Base-by-base conservation (phyloP, 92 coral and sea anemone species). In the Actinernus sp. region DNA sequence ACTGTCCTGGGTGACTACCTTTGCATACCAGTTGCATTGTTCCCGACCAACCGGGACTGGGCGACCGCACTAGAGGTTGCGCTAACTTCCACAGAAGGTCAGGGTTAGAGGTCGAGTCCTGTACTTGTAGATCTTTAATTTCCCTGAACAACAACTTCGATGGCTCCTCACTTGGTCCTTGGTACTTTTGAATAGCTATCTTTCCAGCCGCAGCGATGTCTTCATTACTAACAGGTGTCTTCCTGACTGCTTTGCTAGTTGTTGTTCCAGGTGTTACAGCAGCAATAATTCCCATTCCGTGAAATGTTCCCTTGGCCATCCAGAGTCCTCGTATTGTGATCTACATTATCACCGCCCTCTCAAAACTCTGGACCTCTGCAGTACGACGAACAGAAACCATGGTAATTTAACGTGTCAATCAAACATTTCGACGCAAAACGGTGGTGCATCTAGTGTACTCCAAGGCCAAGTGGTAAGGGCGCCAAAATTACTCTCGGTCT, bases 11-110 rank as follows among this genome's bases (percentile, higher is more conserved):
- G 26, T 62, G 50, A n/a, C 21, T 29, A 1, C 81, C 73, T 17
- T 27, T 63, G 2, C 4, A 30, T 4, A 74, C 23, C 23, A 9
- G 18, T 41, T 74, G 72, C 81, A 74, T 74, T 9, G 38, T 17
- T 18, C 81, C 81, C 9, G 54, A 49, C 81, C 73, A 74, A 20
- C 46, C 59, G 3, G 63, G 48, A 17, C 28, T 52, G 7, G 73
- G 63, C 3, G 31, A 3, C 2, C 8, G 3, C 4, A 46, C 25
- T 10, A 61, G 26, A 18, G 49, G 41, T 38, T 19, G 28, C 26
- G 74, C 21, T 6, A 33, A 16, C 23, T 53, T 67, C 63, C 61
- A 67, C 1, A 67, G 62, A 18, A 67, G 20, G 44, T 67, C 74
- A 1, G 53, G 50, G 32, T 67, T 67, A 8, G 44, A 14, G 12